Percentiles rank a stretch among this genome's conserved stretches.
phyloP scores from a whole-genome alignment of 2,888 invertebrate genomes.

The Archaeoteleia sp. region DNA sequence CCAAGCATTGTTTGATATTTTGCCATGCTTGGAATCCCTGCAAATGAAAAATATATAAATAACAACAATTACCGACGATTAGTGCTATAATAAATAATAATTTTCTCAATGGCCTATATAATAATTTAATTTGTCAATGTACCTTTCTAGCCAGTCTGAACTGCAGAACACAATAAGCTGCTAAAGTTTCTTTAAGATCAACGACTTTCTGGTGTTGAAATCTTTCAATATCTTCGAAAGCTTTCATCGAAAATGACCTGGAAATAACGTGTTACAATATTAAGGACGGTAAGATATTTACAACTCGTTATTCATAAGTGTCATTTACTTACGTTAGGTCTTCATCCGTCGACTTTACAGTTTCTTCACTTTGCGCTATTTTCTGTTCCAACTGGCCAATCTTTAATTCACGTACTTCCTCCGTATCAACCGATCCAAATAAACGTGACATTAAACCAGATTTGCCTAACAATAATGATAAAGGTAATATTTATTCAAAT shows the following conservation, averaged over 20 bases:
- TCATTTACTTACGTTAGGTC: slow-evolving; percentile 78
- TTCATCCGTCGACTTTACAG: slow-evolving; percentile 78
- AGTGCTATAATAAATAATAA: slow-evolving; percentile 6
- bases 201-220: slow-evolving; percentile 84
- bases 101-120: slow-evolving; percentile 54
- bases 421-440: slow-evolving; percentile 85
- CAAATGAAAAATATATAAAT: slow-evolving; percentile 59
- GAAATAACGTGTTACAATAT: slow-evolving; percentile 54
- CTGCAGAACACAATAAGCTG: slow-evolving; percentile 82
- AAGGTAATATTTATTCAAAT: too few relatives aligned
- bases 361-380: slow-evolving; percentile 79
- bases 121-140: slow-evolving; percentile 43
- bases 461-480: slow-evolving; percentile 77
- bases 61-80: not conserved
- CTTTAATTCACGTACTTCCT: slow-evolving; percentile 84
- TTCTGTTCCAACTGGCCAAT: slow-evolving; percentile 81
- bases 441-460: slow-evolving; percentile 83
- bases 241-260: slow-evolving; percentile 83
- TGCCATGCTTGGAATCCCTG: slow-evolving; percentile 87
- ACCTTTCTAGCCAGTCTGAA: slow-evolving; percentile 86
- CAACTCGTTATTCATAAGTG: too few relatives aligned
- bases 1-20: slow-evolving; percentile 84
- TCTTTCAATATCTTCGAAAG: slow-evolving; percentile 81
- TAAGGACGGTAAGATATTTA: too few relatives aligned
- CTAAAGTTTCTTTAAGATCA: slow-evolving; percentile 83